Percentiles rank a stretch among this genome's conserved stretches.
Conservation (phyloP, 2,888 invertebrate genomes). For the Dynastes tityus region DNA sequence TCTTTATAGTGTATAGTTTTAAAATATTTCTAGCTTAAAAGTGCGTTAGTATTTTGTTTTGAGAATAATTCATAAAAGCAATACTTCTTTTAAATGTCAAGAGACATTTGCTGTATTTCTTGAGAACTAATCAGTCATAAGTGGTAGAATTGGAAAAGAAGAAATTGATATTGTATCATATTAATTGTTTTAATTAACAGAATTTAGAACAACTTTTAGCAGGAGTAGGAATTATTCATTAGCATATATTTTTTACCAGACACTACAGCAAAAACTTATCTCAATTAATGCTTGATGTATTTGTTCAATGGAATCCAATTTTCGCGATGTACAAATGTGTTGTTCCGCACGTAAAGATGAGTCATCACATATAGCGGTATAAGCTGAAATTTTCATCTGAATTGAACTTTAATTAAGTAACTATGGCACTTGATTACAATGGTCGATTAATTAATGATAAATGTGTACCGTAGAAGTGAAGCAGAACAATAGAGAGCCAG, state of each 20-base stretch:
- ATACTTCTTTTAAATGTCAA: too few relatives aligned
- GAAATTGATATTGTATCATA: too few relatives aligned
- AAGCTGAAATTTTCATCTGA: constrained; percentile 43
- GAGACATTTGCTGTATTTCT: too few relatives aligned
- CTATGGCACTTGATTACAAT: constrained; percentile 52
- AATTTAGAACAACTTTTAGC: not conserved
- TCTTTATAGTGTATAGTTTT: too few relatives aligned
- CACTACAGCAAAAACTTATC: not conserved
- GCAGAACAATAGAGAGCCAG: constrained; percentile 45
- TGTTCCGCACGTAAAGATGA: constrained; percentile 18
- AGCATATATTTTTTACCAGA: too few relatives aligned
- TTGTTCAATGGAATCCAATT: not conserved
- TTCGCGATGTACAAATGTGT: not conserved
- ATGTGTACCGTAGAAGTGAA: constrained; percentile 49
- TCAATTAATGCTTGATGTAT: not conserved
- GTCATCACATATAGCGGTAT: constrained; percentile 48
- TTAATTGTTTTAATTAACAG: not conserved
- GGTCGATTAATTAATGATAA: constrained; percentile 51
- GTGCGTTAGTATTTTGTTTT: too few relatives aligned
- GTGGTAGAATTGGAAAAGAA: too few relatives aligned
- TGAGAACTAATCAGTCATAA: too few relatives aligned
- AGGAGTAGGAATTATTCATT: not conserved
- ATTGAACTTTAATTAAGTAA: constrained; percentile 50
- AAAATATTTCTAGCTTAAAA: too few relatives aligned
- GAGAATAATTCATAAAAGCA: too few relatives aligned